Conservation (phyloP, 2,797 vertebrate genomes). For the Pantherophis alleghaniensis region DNA sequence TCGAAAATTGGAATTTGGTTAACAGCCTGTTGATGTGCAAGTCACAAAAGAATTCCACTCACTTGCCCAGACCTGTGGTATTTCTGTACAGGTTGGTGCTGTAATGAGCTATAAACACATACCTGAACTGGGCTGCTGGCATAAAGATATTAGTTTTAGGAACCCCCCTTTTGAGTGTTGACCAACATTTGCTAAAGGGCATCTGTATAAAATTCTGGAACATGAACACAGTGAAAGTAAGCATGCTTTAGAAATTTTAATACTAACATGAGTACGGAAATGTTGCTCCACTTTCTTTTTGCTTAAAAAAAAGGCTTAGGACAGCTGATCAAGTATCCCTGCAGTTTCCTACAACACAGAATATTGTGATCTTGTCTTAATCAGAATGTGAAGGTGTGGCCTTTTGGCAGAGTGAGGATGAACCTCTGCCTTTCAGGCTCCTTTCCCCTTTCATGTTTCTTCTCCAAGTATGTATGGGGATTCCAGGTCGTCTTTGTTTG, state of each 20-base stretch:
- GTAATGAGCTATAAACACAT: slow-evolving; percentile 14
- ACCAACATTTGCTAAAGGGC: neutral
- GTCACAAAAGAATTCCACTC: slow-evolving; percentile 26
- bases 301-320: neutral
- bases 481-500: neutral
- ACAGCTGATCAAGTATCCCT: neutral
- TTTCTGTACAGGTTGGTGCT: neutral
- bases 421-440: neutral
- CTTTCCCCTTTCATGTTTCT: neutral
- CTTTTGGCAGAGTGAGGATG: neutral
- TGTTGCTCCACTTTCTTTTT: neutral
- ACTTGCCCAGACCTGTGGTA: slow-evolving; percentile 18
- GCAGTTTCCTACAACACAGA: neutral
- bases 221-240: neutral
- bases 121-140: neutral
- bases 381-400: neutral
- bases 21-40: neutral
- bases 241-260: neutral
- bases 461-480: neutral
- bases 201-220: neutral
- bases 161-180: slow-evolving; percentile 3
- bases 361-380: neutral
- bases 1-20: neutral
- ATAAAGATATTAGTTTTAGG: slow-evolving; percentile 12
- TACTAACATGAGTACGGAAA: neutral